phyloP scores from a whole-genome alignment of 2,113 vertebrate genomes.

The Eudyptes chrysolophus region DNA sequence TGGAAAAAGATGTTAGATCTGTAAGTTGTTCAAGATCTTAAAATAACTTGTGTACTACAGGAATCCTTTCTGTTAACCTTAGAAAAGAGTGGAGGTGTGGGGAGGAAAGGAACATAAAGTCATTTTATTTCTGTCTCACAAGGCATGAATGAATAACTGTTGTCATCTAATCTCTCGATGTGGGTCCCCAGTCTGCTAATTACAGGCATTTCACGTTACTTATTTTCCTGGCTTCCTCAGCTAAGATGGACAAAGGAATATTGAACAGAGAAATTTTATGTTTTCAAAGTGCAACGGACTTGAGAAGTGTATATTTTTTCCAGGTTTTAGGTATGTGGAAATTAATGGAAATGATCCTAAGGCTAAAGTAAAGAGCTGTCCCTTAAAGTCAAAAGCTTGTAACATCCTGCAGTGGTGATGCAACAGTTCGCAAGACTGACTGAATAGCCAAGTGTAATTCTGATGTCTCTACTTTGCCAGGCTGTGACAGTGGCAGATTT shows the following conservation, averaged over 20 bases:
- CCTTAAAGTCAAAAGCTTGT: not conserved
- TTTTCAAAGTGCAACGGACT: not conserved
- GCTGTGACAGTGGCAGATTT: constrained; percentile 50
- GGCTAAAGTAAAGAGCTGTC: not conserved
- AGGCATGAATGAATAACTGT: not conserved
- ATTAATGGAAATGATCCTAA: not conserved
- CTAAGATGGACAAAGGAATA: not conserved
- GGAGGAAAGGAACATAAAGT: not conserved
- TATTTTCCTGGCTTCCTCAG: not conserved
- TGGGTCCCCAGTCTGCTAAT: not conserved
- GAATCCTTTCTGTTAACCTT: constrained; percentile 39
- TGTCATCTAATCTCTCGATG: not conserved
- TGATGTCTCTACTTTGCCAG: constrained; percentile 31
- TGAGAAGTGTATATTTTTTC: not conserved
- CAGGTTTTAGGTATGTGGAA: not conserved
- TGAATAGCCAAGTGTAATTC: constrained; percentile 43
- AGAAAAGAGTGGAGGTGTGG: not conserved
- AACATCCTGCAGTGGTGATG: constrained; percentile 28
- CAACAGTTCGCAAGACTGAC: constrained; percentile 15
- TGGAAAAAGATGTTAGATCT: constrained; percentile 38
- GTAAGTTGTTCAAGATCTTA: constrained; percentile 50
- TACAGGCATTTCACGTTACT: not conserved
- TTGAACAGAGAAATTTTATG: not conserved
- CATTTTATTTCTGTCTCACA: not conserved
- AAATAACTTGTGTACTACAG: constrained; percentile 47